These are phyloP conservation scores for crab-eating macaque (Macaca fascicularis) DNA, from an alignment of 2,113 vertebrate species.

Conservation along the genomic window T2T-MFA8v1.1 NC_088376.1:61765501-61766000, in stretches of 20 bases:
- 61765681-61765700: background rate
- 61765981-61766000: background rate
- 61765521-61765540: background rate
- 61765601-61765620: background rate
- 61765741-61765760: background rate
- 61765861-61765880: background rate
- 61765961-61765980: background rate
- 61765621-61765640: background rate
- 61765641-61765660: background rate
- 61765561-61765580: background rate
- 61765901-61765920: background rate
- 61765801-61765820: background rate
- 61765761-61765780: background rate
- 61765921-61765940: rapidly evolving
- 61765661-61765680: background rate
- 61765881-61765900: background rate
- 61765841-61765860: background rate
- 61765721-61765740: background rate
- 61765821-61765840: background rate
- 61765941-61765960: background rate
- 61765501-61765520: rapidly evolving
- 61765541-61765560: background rate
- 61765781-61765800: background rate
- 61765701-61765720: background rate
- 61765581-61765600: background rate